Evolutionary conservation across 2,888 invertebrate genomes (phyloP).

Genomic region (Tetropium fuscum): DNA sequence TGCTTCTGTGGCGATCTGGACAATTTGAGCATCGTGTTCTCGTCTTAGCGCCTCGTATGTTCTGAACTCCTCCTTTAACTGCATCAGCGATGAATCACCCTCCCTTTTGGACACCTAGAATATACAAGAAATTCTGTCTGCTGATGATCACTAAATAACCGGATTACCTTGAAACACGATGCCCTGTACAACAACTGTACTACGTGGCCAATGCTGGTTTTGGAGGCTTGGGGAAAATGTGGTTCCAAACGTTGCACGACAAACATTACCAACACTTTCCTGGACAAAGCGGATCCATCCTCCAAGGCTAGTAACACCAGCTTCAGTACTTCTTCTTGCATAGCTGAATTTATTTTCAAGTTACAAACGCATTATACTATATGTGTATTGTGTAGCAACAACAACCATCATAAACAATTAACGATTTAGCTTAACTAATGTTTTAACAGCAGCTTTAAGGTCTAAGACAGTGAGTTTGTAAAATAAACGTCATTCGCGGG

Average conservation of each 20-base stretch:
- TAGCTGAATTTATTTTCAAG: conserved; percentile 69
- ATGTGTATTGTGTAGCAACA: too few relatives aligned
- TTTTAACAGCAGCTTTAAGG: too few relatives aligned
- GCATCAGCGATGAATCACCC: conserved; percentile 97
- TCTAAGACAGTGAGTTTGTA: too few relatives aligned
- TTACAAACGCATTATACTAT: too few relatives aligned
- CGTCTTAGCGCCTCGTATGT: conserved; percentile 92
- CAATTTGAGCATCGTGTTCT: conserved; percentile 98
- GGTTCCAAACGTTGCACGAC: conserved; percentile 97
- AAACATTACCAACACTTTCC: conserved; percentile 97
- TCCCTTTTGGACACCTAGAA: conserved; percentile 92
- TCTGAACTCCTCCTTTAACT: conserved; percentile 95
- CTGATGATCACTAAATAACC: background rate
- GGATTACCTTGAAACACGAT: conserved; percentile 93
- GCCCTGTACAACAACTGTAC: conserved; percentile 98
- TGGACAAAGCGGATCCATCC: conserved; percentile 93
- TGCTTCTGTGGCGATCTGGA: conserved; percentile 97
- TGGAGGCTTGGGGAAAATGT: conserved; percentile 96
- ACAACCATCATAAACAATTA: too few relatives aligned
- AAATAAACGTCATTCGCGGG: too few relatives aligned
- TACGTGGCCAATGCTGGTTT: conserved; percentile 99
- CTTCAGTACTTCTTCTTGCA: conserved; percentile 98
- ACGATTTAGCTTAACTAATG: too few relatives aligned
- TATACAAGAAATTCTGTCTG: background rate
- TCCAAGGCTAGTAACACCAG: conserved; percentile 93